phyloP scores from a whole-genome alignment of 2,113 vertebrate species.

The Rhinoderma darwinii region DNA sequence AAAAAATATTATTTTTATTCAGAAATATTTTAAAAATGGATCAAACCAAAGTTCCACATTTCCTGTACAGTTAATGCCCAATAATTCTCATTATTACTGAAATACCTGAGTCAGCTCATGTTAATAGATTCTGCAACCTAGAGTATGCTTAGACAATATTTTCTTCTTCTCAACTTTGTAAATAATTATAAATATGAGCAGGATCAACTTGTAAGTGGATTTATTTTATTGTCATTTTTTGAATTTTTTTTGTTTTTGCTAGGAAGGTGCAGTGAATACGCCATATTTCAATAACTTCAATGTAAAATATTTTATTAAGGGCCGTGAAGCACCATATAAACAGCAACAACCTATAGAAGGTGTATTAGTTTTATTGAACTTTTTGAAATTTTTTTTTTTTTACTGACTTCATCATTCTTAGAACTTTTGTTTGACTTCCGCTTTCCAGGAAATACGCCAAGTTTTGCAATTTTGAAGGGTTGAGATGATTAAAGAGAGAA shows the following conservation, averaged over 20 bases:
- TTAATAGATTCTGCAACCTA: background rate
- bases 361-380: too few species aligned
- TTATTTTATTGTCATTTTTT: constrained; percentile 46
- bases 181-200: constrained; percentile 52
- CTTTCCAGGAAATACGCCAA: constrained; percentile 44
- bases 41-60: background rate
- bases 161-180: constrained; percentile 39
- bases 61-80: background rate
- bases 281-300: constrained; percentile 14
- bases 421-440: constrained; percentile 32
- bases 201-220: constrained; percentile 47
- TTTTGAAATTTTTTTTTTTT: constrained; percentile 32
- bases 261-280: constrained; percentile 21
- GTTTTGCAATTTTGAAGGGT: constrained; percentile 23
- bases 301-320: constrained; percentile 24
- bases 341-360: constrained; percentile 23
- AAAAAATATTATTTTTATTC: background rate
- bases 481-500: constrained; percentile 51
- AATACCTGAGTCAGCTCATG: background rate
- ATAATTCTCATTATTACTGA: background rate
- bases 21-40: background rate
- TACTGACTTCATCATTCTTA: constrained; percentile 10
- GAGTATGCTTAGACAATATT: background rate
- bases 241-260: constrained; percentile 19
- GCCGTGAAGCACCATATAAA: constrained; percentile 23